These are phyloP conservation scores for Ashinkailepas kermadecensis DNA, from an alignment of 2,888 invertebrate genomes.

Conservation along the genomic window DNA sequence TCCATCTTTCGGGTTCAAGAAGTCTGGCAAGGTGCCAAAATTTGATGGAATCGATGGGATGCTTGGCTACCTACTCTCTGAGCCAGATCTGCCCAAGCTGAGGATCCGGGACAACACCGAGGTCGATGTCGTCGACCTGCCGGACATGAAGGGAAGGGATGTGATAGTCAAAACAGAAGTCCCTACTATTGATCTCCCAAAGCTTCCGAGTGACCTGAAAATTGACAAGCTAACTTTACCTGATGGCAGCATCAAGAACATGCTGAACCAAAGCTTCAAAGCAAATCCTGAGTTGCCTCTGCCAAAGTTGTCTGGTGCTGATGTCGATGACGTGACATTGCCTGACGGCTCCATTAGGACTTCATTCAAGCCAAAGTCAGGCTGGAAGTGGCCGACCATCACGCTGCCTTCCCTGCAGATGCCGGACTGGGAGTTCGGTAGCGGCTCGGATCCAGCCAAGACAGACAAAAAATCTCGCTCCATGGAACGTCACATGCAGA, in stretches of 20 bases:
- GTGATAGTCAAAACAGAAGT: not conserved
- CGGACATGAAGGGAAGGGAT: not conserved
- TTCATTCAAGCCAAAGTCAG: not conserved
- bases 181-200: not conserved
- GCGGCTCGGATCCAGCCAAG: too few relatives aligned
- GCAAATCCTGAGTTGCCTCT: not conserved
- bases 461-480: not conserved
- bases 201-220: not conserved
- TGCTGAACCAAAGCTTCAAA: not conserved
- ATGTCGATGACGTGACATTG: not conserved
- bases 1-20: not conserved
- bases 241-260: not conserved
- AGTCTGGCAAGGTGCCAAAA: not conserved
- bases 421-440: constrained; percentile 11
- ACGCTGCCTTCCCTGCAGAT: not conserved
- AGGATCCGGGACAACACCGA: constrained; percentile 14
- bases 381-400: constrained; percentile 6
- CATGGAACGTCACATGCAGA: not conserved
- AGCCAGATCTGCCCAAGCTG: not conserved
- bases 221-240: not conserved
- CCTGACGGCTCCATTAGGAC: not conserved
- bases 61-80: not conserved
- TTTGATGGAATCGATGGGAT: not conserved
- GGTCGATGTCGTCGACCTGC: not conserved
- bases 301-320: not conserved